phyloP scores from a whole-genome alignment of 2,888 invertebrate species.

The Chironomus tentans region DNA sequence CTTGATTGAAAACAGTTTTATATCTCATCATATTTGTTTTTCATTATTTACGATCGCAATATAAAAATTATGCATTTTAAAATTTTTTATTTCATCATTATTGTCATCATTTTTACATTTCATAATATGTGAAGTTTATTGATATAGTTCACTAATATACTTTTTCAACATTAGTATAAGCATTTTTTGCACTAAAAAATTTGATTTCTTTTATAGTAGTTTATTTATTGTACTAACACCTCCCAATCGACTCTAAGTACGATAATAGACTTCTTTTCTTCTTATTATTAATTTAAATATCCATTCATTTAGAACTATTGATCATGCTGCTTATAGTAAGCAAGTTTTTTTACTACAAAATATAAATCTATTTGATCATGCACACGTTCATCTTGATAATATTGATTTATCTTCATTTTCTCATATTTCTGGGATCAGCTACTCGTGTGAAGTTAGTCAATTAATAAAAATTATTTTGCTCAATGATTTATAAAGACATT shows the following conservation, averaged over 20 bases:
- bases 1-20: background rate
- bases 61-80: background rate
- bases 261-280: background rate
- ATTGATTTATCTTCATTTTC: background rate
- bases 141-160: background rate
- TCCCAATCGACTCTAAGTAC: conserved; percentile 10
- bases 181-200: conserved; percentile 3
- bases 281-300: background rate
- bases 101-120: conserved; percentile 6
- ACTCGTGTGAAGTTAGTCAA: too few relatives aligned
- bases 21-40: background rate
- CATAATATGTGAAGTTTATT: background rate
- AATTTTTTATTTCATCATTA: conserved; percentile 4
- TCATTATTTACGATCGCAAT: background rate
- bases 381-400: background rate
- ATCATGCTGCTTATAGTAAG: background rate
- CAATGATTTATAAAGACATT: too few relatives aligned
- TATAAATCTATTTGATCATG: background rate
- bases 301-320: background rate
- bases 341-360: background rate
- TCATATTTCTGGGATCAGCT: too few relatives aligned
- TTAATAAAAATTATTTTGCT: too few relatives aligned
- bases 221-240: conserved; percentile 19
- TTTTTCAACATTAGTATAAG: conserved; percentile 25
- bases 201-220: background rate